phyloP scores from a whole-genome alignment of 1,140 invertebrate genomes.

The Drosophila ogumai region DNA sequence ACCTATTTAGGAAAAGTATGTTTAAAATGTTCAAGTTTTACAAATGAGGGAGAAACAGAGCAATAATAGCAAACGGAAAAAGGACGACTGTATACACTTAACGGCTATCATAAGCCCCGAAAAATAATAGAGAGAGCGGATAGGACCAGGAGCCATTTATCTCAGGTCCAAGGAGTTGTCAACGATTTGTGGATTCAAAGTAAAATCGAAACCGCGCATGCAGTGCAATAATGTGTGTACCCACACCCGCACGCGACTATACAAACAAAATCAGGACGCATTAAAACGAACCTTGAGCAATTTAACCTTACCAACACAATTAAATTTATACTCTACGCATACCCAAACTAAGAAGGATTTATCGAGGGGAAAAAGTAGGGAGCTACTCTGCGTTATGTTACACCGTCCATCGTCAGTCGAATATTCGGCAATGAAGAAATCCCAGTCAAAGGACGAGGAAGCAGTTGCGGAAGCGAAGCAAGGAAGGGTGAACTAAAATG shows the following conservation, averaged over 20 bases:
- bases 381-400: constrained; percentile 44
- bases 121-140: constrained; percentile 16
- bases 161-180: constrained; percentile 9
- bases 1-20: constrained; percentile 35
- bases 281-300: constrained; percentile 76
- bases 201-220: constrained; percentile 35
- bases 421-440: constrained; percentile 71
- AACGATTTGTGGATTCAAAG: constrained; percentile 55
- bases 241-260: constrained; percentile 23
- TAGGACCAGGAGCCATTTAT: constrained; percentile 1
- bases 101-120: constrained; percentile 48
- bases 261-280: constrained; percentile 74
- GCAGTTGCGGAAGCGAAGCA: constrained; percentile 18
- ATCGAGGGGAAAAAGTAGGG: constrained; percentile 49
- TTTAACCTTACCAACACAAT: constrained; percentile 69
- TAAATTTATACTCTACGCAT: constrained; percentile 44
- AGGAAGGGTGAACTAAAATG: constrained; percentile 10
- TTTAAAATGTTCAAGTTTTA: not conserved
- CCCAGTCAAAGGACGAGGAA: constrained; percentile 59
- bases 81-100: constrained; percentile 44
- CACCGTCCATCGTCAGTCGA: constrained; percentile 45
- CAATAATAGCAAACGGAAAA: not conserved
- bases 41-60: constrained; percentile 3
- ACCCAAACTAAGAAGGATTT: constrained; percentile 66
- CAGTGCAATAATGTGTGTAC: constrained; percentile 57